phyloP scores from a whole-genome alignment of 2,113 vertebrate genomes.

The Galemys pyrenaicus region DNA sequence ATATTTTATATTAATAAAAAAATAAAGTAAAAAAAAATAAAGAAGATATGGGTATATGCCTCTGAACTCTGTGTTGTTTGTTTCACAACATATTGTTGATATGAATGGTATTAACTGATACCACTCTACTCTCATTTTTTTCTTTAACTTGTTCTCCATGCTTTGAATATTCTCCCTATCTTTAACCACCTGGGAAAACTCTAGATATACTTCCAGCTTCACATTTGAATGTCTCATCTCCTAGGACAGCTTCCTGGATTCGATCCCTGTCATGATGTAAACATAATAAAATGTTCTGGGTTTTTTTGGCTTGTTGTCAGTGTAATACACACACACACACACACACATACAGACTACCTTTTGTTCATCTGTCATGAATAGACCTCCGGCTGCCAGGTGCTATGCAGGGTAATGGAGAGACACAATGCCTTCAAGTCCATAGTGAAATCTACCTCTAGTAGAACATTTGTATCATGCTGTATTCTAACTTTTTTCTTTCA shows the following conservation, averaged over 20 bases:
- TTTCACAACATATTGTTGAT: not conserved
- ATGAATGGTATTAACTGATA: no score
- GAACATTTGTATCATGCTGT: not conserved
- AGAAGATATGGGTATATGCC: no score
- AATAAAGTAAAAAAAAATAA: no score
- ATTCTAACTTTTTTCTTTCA: not conserved
- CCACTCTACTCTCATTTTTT: not conserved
- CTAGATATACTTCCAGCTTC: not conserved
- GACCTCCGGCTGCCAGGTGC: not conserved
- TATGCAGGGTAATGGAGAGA: not conserved
- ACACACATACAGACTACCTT: no score
- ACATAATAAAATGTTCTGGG: not conserved
- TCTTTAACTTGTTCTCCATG: not conserved
- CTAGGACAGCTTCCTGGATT: not conserved
- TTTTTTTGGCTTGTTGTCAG: not conserved
- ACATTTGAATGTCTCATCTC: conserved; percentile 4
- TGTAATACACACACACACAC: no score
- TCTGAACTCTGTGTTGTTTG: not conserved
- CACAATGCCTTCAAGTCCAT: not conserved
- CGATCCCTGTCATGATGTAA: not conserved
- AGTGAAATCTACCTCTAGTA: not conserved
- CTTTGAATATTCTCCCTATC: not conserved
- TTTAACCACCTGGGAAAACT: not conserved
- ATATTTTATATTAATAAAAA: no score
- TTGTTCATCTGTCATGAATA: not conserved